Percentiles rank a stretch among this genome's conserved stretches.
Evolutionary conservation across 2,113 vertebrate species (phyloP).

Genomic region (Trachemys scripta): DNA sequence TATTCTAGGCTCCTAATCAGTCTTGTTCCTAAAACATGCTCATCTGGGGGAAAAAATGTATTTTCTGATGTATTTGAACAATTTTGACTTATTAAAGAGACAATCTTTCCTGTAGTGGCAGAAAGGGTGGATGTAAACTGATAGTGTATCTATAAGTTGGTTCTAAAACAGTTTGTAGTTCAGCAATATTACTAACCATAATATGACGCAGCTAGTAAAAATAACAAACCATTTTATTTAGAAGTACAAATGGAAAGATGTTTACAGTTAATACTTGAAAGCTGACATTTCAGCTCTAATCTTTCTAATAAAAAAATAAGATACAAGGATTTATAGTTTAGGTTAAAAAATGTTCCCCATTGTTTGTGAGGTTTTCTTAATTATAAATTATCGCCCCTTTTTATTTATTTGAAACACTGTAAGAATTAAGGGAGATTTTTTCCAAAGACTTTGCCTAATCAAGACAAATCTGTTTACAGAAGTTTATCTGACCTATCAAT

Average conservation of each 20-base stretch:
- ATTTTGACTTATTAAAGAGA: background rate
- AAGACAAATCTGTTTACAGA: background rate
- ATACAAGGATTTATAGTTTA: accelerated
- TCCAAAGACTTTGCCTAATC: background rate
- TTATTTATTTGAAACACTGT: background rate
- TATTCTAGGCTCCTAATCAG: background rate
- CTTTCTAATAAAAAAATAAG: background rate
- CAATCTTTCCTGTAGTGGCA: background rate
- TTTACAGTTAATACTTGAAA: background rate
- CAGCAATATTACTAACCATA: background rate
- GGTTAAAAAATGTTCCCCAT: background rate
- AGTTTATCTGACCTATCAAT: background rate
- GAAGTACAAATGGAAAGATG: background rate
- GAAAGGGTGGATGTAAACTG: background rate
- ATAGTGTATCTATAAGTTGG: background rate
- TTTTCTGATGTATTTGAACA: background rate
- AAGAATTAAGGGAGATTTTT: background rate
- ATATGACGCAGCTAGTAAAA: background rate
- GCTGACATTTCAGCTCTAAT: background rate
- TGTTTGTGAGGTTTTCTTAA: background rate
- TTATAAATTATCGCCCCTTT: background rate
- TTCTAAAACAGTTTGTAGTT: background rate
- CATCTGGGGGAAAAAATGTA: background rate
- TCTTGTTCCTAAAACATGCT: background rate
- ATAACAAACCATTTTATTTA: background rate